Evolutionary conservation across 2,113 vertebrate species (phyloP), one percentile per base, ranked within the genome.

Genomic region (Oreochromis aureus): DNA sequence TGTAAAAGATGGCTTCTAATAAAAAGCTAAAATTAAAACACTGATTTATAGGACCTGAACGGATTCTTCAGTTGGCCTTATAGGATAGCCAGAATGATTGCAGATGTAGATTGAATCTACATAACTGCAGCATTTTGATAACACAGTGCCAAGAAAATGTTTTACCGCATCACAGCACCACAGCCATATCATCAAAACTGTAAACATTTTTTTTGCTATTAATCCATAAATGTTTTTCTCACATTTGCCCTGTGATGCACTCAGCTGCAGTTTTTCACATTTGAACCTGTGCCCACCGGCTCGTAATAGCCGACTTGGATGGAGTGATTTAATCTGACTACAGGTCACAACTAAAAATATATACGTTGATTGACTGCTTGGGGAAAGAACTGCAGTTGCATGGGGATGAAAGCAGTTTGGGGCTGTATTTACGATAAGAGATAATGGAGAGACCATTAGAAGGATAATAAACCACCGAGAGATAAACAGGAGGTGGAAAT

Each of bases 401-500:
- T 56, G 66, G 56, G 19, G 80, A 87, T 90, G 61, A 90, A 92
- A 91, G 91, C 80, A 18, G 81, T 55, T 79, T 73, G 78, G 89
- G 85, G 80, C 41, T 84, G 27, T 10, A 36, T 80, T 93, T 90
- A 86, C 79, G 76, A 80, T 76, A 58, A 44, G 19, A 86, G 92
- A 91, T 87, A 90, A 90, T 86, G 84, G 73, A 83, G 73, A 86
- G 81, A 86, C 82, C 83, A 89, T 91, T 91, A 92, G 85, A 87
- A 80, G 51, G 76, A 90, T 94, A 83, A 88, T 53, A 46, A 58
- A 59, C 39, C 82, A 91, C 58, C 3, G 12, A 44, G 55, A 93
- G 88, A 93, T 89, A 90, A 94, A 89, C 84, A 91, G 82, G 19
- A 90, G 85, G 83, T 81, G 80, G 81, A 91, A 91, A 90, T 86